A percentile compares a stretch with the other conserved stretches of the same genome.
Conservation (phyloP, 2,113 vertebrate genomes). For the Carettochelys insculpta region DNA sequence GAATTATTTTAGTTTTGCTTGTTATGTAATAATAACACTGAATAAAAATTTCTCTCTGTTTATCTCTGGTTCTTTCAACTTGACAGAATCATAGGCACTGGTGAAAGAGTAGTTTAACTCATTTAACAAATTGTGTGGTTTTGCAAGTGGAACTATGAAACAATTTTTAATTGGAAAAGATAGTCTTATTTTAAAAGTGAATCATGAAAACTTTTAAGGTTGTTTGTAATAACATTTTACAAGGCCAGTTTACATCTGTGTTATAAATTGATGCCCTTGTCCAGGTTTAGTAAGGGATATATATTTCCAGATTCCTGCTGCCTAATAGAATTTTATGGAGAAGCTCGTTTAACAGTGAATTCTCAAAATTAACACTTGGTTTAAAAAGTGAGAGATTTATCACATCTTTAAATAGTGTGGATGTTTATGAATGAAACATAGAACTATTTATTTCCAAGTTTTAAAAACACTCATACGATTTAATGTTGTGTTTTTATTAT, state of each 20-base stretch:
- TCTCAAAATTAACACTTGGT: neutral
- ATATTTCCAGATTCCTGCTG: neutral
- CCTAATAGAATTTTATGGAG: neutral
- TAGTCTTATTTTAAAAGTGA: neutral
- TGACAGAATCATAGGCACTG: neutral
- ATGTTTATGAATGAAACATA: neutral
- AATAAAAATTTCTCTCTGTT: neutral
- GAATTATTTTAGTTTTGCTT: neutral
- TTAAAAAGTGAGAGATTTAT: neutral
- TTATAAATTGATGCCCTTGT: neutral
- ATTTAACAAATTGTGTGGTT: neutral
- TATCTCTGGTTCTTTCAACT: neutral
- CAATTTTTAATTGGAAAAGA: neutral
- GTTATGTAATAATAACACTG: neutral
- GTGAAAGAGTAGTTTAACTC: neutral
- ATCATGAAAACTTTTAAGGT: neutral
- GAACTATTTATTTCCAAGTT: neutral
- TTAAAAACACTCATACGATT: neutral
- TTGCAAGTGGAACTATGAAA: neutral
- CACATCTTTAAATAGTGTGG: neutral
- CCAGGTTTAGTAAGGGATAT: neutral
- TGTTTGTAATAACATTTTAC: neutral
- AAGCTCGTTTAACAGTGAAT: neutral
- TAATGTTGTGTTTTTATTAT: neutral
- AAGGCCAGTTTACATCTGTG: neutral